phyloP scores from a whole-genome alignment of 2,888 invertebrate species.

The Philonicus albiceps region DNA sequence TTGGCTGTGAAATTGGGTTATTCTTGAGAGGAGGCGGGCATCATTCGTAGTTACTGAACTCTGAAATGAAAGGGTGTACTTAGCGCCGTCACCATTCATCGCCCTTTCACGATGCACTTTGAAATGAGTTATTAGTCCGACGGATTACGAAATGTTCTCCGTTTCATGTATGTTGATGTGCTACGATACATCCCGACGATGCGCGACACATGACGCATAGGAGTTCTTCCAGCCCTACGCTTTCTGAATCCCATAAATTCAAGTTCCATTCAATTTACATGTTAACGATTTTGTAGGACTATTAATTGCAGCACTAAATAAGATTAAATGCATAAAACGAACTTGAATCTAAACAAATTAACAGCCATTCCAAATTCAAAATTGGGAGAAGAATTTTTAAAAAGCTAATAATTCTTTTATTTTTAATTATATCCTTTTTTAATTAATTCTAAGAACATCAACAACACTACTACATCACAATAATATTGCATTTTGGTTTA shows the following conservation, averaged over 20 bases:
- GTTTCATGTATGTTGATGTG: background rate
- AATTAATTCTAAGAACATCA: too few species aligned
- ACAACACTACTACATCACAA: too few species aligned
- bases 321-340: background rate
- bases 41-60: background rate
- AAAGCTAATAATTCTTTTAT: too few species aligned
- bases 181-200: background rate
- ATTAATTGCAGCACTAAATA: background rate
- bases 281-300: background rate
- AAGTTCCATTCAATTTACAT: background rate
- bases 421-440: too few species aligned
- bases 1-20: conserved; percentile 2
- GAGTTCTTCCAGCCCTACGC: background rate
- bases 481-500: too few species aligned
- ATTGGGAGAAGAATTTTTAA: background rate
- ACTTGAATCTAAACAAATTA: background rate
- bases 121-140: background rate
- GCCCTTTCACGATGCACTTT: background rate
- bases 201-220: background rate
- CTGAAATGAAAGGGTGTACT: background rate
- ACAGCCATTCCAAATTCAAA: background rate
- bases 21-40: background rate
- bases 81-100: background rate
- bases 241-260: background rate
- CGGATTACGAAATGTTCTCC: background rate